These are phyloP conservation scores for Aeoliscus strigatus DNA, from an alignment of 2,797 vertebrate species.

Conservation along the genomic window DNA sequence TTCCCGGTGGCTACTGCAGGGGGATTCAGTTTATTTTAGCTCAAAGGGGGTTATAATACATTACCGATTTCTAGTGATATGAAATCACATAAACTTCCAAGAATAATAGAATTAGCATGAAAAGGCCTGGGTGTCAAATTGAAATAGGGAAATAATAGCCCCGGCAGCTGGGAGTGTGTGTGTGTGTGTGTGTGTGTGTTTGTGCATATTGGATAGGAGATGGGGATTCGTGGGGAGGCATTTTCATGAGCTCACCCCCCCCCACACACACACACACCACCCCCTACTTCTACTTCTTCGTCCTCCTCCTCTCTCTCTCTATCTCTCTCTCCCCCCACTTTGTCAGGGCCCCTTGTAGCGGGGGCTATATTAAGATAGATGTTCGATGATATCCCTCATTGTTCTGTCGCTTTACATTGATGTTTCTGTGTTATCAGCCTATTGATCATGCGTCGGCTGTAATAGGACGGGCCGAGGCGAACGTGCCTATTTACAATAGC, in stretches of 20 bases:
- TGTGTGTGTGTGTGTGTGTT: slow-evolving; percentile 71
- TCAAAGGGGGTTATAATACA: slow-evolving; percentile 99
- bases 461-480: slow-evolving; percentile 98
- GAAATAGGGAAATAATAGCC: slow-evolving; percentile 99
- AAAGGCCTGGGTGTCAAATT: slow-evolving; percentile 99
- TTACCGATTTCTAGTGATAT: slow-evolving; percentile 99
- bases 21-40: slow-evolving; percentile 81
- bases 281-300: too few relatives aligned
- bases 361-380: slow-evolving; percentile 99
- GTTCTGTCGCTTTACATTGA: slow-evolving; percentile 99
- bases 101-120: slow-evolving; percentile 99
- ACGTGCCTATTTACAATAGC: slow-evolving; percentile 99
- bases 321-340: slow-evolving; percentile 65
- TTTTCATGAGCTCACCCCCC: slow-evolving; percentile 96
- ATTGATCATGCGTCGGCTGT: slow-evolving; percentile 99
- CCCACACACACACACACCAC: background rate
- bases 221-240: slow-evolving; percentile 92
- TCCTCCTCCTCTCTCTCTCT: slow-evolving; percentile 1
- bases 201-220: slow-evolving; percentile 51
- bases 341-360: slow-evolving; percentile 97
- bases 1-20: slow-evolving; percentile 95
- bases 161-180: slow-evolving; percentile 89
- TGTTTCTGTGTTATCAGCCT: slow-evolving; percentile 99
- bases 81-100: slow-evolving; percentile 99
- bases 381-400: slow-evolving; percentile 99